Evolutionary conservation across 2,113 vertebrate species (phyloP).

Genomic region (Toxotes chatareus): DNA sequence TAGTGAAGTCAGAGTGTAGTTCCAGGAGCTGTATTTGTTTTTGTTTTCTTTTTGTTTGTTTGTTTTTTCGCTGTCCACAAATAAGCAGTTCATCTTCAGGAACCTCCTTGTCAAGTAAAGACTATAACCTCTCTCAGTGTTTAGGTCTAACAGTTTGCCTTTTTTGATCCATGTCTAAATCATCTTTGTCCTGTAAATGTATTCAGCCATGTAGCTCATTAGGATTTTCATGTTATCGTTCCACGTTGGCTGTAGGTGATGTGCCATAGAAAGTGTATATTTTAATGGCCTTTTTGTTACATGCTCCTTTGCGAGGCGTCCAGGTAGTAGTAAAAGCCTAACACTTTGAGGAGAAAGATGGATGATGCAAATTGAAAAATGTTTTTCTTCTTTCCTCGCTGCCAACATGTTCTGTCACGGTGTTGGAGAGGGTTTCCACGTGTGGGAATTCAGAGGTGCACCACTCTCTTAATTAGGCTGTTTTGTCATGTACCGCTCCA

Average conservation of each 20-base stretch:
- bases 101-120: background rate
- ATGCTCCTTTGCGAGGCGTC: slow-evolving; percentile 26
- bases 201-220: slow-evolving; percentile 47
- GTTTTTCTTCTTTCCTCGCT: slow-evolving; percentile 38
- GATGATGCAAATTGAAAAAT: slow-evolving; percentile 61
- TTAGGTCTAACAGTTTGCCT: background rate
- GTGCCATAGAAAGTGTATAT: slow-evolving; percentile 5
- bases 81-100: background rate
- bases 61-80: background rate
- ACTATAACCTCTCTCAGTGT: background rate
- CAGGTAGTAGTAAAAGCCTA: slow-evolving; percentile 33
- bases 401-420: slow-evolving; percentile 60
- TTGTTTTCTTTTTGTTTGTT: too few species aligned
- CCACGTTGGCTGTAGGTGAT: slow-evolving; percentile 20
- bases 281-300: slow-evolving; percentile 55
- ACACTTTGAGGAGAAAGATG: slow-evolving; percentile 50
- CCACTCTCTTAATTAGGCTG: slow-evolving; percentile 78
- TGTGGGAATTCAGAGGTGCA: slow-evolving; percentile 76
- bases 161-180: slow-evolving; percentile 32
- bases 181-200: slow-evolving; percentile 18
- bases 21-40: too few species aligned
- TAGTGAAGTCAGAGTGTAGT: too few species aligned
- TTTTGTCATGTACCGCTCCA: slow-evolving; percentile 74
- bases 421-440: slow-evolving; percentile 57
- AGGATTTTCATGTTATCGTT: slow-evolving; percentile 32